These are phyloP conservation scores for Latheticus oryzae DNA, from an alignment of 2,888 invertebrate genomes.

Conservation along the genomic window DNA sequence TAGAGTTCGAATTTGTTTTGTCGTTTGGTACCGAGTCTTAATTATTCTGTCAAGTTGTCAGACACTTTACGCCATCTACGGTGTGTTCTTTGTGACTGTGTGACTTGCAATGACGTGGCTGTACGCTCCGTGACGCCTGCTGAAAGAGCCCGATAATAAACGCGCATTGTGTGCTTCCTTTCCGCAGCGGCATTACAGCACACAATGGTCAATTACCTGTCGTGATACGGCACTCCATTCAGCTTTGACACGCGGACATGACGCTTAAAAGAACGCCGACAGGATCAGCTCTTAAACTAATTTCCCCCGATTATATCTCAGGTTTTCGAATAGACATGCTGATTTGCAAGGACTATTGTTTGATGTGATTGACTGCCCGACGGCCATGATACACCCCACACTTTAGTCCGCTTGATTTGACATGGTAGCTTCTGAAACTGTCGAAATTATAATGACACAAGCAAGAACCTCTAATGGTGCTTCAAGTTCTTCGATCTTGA, in stretches of 20 bases:
- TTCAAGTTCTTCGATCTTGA: too few species aligned
- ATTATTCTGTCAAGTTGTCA: conserved; percentile 64
- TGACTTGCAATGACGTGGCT: conserved; percentile 62
- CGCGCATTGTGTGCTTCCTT: conserved; percentile 63
- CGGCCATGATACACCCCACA: conserved; percentile 26
- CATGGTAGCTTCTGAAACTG: conserved; percentile 22
- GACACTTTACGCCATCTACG: conserved; percentile 58
- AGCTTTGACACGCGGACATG: conserved; percentile 47
- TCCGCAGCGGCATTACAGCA: conserved; percentile 57
- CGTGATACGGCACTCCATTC: conserved; percentile 57
- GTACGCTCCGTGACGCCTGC: conserved; percentile 58
- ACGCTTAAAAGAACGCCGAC: conserved; percentile 47
- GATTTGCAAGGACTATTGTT: conserved; percentile 42
- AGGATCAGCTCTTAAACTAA: conserved; percentile 47
- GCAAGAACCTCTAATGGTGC: too few species aligned
- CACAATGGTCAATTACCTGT: conserved; percentile 65
- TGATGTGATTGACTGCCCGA: conserved; percentile 39
- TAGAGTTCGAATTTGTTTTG: conserved; percentile 55
- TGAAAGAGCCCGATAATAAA: conserved; percentile 63
- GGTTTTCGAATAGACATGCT: conserved; percentile 39
- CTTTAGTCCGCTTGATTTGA: conserved; percentile 26
- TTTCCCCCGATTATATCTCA: conserved; percentile 45
- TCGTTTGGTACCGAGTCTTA: conserved; percentile 60
- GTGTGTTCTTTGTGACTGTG: conserved; percentile 52
- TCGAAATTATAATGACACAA: too few species aligned